phyloP scores from a whole-genome alignment of 2,888 invertebrate genomes.

The Corbicula japonica region DNA sequence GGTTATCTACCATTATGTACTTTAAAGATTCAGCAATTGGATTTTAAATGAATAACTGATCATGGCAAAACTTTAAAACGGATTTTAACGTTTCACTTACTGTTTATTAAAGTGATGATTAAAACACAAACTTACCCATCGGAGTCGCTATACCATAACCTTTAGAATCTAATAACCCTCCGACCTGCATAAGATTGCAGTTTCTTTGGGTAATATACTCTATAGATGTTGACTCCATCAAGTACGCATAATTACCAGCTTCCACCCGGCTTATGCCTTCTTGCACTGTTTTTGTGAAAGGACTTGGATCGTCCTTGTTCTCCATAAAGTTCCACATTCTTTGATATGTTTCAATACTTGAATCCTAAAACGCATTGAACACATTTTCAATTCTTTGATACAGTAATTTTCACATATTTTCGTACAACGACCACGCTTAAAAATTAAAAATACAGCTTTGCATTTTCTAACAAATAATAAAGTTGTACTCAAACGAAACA shows the following conservation, averaged over 20 bases:
- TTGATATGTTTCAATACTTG: slow-evolving; percentile 92
- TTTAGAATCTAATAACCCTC: slow-evolving; percentile 94
- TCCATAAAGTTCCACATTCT: slow-evolving; percentile 94
- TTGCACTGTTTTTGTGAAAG: slow-evolving; percentile 95
- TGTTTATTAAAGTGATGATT: background rate
- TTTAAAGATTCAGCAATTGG: too few relatives aligned
- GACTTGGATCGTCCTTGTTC: slow-evolving; percentile 91
- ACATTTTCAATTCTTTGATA: too few relatives aligned
- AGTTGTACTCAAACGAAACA: too few relatives aligned
- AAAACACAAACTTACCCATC: slow-evolving; percentile 89
- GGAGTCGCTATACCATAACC: slow-evolving; percentile 99
- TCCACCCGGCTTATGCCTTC: slow-evolving; percentile 95
- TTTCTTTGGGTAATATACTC: slow-evolving; percentile 96
- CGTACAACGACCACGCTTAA: too few relatives aligned
- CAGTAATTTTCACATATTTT: too few relatives aligned
- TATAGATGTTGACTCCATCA: slow-evolving; percentile 99
- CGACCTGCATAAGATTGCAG: slow-evolving; percentile 98
- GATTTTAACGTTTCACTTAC: background rate
- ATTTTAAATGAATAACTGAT: too few relatives aligned
- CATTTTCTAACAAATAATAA: too few relatives aligned
- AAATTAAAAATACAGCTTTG: too few relatives aligned
- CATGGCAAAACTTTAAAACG: too few relatives aligned
- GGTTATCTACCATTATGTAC: too few relatives aligned
- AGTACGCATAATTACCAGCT: slow-evolving; percentile 96
- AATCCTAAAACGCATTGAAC: slow-evolving; percentile 92